Base-by-base conservation (phyloP, 2,888 invertebrate genomes). In the Sminthurides aquaticus region DNA sequence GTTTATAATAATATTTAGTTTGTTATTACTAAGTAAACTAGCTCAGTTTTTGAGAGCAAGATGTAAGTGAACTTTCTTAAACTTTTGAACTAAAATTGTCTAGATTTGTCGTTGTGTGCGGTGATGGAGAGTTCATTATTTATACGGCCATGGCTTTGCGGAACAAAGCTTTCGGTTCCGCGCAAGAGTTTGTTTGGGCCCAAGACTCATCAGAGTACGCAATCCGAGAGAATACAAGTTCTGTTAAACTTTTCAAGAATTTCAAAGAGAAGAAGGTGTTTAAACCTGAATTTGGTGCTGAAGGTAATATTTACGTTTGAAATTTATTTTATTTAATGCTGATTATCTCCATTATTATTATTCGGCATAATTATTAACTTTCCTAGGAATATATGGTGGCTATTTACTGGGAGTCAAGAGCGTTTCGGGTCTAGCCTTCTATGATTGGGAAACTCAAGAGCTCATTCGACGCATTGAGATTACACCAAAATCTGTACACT, bases 171-270 rank as follows among this genome's bases (percentile, higher is more conserved):
- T 99, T 98, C 78, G 99, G 99, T 0, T 88, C 92, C 15, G 98
- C 97, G 0, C 92, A 96, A 76, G 99, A 99, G 81, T 99, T 99
- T 78, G 98, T 98, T 0, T 99, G 99, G 99, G 94, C 95, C 0
- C 84, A 89, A 58, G 99, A 99, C 78, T 93, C 96, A 34, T 94
- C 93, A 55, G 92, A 97, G 69, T 85, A 84, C 76, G 84, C 84
- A 60, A 82, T 84, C 64, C 81, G 94, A 24, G 98, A 99, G 79
- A 90, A 89, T 65, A 89, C 89, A 56, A 91, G 90, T 60, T 88
- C 89, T 1, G 88, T 99, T 25, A 91, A 90, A 76, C 87, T 99
- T 49, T 99, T 94, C 82, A 96, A 97, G 77, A 98, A 98, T 79
- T 99, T 99, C 80, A 99, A 99, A 78, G 96, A 98, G 77, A 87